Evolutionary conservation across 2,888 invertebrate genomes (phyloP).

Genomic region (Oligia fasciuncula): DNA sequence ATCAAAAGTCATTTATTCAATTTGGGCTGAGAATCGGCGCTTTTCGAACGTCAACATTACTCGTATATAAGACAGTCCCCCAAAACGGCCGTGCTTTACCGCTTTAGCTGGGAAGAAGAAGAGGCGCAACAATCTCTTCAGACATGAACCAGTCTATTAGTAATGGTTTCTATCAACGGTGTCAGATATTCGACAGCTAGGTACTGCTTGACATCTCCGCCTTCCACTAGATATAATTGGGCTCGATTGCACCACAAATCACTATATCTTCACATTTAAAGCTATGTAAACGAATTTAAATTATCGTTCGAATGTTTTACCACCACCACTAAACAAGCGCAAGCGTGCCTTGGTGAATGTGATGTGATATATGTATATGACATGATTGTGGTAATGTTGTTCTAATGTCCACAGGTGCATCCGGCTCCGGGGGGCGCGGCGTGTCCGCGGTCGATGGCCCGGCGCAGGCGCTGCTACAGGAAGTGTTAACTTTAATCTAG

Average conservation of each 20-base stretch:
- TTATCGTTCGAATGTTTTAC: background rate
- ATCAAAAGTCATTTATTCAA: background rate
- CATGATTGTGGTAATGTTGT: background rate
- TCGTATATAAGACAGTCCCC: background rate
- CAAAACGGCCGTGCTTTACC: background rate
- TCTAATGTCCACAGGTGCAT: constrained; percentile 79
- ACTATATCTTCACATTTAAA: background rate
- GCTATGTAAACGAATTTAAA: background rate
- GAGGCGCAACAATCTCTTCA: too few relatives aligned
- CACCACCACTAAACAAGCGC: background rate
- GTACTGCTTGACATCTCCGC: background rate
- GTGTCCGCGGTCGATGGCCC: constrained; percentile 91
- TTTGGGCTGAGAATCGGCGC: background rate
- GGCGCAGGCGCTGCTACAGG: constrained; percentile 90
- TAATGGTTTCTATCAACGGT: background rate
- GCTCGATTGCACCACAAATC: background rate
- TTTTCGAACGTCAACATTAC: background rate
- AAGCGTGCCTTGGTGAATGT: background rate
- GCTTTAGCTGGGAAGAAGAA: too few relatives aligned
- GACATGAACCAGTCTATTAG: background rate
- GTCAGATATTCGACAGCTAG: background rate
- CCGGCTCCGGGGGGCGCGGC: constrained; percentile 91
- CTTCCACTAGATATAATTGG: background rate
- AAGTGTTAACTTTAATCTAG: constrained; percentile 69
- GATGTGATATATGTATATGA: background rate